phyloP scores from a whole-genome alignment of 2,888 invertebrate genomes.

The Epinotia demarniana region DNA sequence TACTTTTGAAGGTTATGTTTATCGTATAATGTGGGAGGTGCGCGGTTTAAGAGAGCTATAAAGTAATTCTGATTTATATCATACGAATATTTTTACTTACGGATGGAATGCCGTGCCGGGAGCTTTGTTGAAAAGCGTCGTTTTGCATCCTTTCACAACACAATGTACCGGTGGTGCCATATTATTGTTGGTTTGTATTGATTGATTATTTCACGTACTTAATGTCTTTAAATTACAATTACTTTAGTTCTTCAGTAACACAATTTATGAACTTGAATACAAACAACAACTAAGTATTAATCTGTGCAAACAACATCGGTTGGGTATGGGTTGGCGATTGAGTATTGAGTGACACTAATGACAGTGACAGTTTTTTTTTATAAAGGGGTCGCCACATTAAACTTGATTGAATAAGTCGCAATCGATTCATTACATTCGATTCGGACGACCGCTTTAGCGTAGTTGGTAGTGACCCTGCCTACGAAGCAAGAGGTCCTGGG shows the following conservation, averaged over 20 bases:
- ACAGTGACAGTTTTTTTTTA: neutral
- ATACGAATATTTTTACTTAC: slow-evolving; percentile 58
- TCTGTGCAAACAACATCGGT: no score
- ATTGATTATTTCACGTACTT: neutral
- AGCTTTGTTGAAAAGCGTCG: slow-evolving; percentile 66
- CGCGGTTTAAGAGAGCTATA: neutral
- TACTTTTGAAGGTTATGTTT: slow-evolving; percentile 17
- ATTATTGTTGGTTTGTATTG: slow-evolving; percentile 14
- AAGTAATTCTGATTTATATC: neutral
- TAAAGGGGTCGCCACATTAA: neutral
- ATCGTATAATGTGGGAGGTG: neutral
- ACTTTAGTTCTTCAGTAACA: neutral
- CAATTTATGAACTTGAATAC: neutral
- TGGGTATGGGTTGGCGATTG: neutral
- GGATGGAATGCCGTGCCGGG: slow-evolving; percentile 66
- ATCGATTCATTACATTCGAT: no score
- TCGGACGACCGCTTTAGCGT: no score
- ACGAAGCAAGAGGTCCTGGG: no score
- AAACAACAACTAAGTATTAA: neutral
- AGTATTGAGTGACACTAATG: no score
- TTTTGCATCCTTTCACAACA: slow-evolving; percentile 69
- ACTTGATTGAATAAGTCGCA: no score
- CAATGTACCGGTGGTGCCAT: slow-evolving; percentile 66
- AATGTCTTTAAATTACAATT: neutral
- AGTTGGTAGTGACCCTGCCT: no score